These are phyloP conservation scores for Rousettus leschenaultii DNA, from an alignment of 2,113 vertebrate species.

Conservation along the genomic window DNA sequence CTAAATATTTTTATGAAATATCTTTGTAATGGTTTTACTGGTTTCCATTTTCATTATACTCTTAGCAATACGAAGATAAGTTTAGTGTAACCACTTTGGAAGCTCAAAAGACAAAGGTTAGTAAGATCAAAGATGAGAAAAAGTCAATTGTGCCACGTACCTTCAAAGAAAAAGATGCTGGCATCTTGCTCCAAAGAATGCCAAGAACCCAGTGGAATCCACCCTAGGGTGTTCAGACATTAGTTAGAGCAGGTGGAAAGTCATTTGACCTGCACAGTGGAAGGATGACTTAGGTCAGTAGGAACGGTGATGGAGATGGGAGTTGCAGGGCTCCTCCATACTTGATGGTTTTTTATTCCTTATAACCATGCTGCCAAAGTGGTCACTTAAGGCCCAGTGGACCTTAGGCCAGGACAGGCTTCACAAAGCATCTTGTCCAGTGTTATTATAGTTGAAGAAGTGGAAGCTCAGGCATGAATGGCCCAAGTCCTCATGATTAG, in stretches of 20 bases:
- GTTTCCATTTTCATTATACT: neutral
- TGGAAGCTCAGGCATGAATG: neutral
- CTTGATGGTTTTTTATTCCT: neutral
- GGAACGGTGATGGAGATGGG: neutral
- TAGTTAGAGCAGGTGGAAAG: neutral
- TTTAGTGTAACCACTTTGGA: neutral
- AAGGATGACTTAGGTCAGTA: neutral
- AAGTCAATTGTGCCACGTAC: neutral
- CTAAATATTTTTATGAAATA: neutral
- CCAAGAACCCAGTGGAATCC: neutral
- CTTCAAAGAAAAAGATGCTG: neutral
- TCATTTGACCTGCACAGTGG: neutral
- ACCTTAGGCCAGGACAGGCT: neutral
- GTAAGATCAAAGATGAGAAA: neutral
- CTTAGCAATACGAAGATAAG: neutral
- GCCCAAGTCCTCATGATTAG: neutral
- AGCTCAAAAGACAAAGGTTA: neutral
- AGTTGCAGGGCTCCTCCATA: too few relatives aligned
- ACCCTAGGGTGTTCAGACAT: neutral
- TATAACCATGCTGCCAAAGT: neutral
- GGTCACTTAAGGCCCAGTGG: neutral
- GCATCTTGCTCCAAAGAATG: neutral
- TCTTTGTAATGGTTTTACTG: neutral
- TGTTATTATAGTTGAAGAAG: neutral
- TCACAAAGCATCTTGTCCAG: neutral